phyloP scores from a whole-genome alignment of 2,888 invertebrate species.

The Lottia gigantea region DNA sequence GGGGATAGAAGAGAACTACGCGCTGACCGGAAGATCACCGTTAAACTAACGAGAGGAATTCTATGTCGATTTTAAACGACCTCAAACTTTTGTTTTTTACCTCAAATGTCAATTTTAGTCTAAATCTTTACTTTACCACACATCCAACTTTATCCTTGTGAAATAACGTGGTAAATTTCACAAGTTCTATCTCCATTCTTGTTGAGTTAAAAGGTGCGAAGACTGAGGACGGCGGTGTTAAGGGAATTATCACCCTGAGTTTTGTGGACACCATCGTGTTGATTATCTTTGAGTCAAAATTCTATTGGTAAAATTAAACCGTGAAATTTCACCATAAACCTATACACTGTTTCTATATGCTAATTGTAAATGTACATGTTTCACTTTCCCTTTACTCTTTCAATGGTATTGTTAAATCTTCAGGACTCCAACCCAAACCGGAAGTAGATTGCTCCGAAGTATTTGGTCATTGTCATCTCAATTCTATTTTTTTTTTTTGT shows the following conservation, averaged over 20 bases:
- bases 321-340: not conserved
- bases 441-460: too few relatives aligned
- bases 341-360: not conserved
- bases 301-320: slow-evolving; percentile 1
- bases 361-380: not conserved
- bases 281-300: slow-evolving; percentile 5
- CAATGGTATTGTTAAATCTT: too few relatives aligned
- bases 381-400: too few relatives aligned
- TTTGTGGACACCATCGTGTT: slow-evolving; percentile 4
- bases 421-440: too few relatives aligned
- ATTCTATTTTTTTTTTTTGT: too few relatives aligned
- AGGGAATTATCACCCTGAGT: not conserved
- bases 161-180: slow-evolving; percentile 9
- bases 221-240: slow-evolving; percentile 2
- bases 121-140: slow-evolving; percentile 8
- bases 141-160: slow-evolving; percentile 5
- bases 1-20: slow-evolving; percentile 2
- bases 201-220: not conserved
- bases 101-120: slow-evolving; percentile 10
- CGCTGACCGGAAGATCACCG: slow-evolving; percentile 9
- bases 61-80: not conserved
- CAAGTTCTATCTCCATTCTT: not conserved
- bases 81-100: slow-evolving; percentile 8
- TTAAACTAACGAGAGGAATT: slow-evolving; percentile 9
- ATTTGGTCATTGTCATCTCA: too few relatives aligned